Evolutionary conservation across 2,113 vertebrate species (phyloP).

Genomic region (Oreochromis tanganicae): DNA sequence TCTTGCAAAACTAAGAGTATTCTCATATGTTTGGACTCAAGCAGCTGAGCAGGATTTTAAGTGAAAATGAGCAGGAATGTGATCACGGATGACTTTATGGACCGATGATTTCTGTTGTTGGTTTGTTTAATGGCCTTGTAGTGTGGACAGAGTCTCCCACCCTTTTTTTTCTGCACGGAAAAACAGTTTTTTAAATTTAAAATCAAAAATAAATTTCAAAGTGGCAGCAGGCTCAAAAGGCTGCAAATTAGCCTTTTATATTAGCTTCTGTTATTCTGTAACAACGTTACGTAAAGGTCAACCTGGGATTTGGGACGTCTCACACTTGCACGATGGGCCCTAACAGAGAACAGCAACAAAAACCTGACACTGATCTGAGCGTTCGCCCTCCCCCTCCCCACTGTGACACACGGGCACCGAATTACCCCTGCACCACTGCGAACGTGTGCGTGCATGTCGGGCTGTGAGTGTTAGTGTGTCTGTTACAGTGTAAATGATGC

Average conservation of each 20-base stretch:
- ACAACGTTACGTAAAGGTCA: not conserved
- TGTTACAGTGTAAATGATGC: not conserved
- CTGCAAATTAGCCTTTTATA: not conserved
- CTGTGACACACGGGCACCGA: conserved; percentile 15
- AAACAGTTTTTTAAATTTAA: fast-evolving
- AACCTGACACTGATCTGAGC: not conserved
- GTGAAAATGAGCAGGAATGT: not conserved
- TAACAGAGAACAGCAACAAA: not conserved
- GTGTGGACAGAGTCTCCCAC: not conserved
- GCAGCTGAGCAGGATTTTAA: not conserved
- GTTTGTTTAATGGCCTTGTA: not conserved
- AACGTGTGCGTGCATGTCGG: not conserved
- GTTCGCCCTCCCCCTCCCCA: not conserved
- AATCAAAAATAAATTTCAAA: not conserved
- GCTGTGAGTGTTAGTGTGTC: not conserved
- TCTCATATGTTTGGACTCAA: not conserved
- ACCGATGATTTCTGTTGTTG: not conserved
- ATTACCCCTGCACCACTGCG: not conserved
- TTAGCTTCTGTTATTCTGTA: not conserved
- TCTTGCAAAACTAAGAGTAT: not conserved
- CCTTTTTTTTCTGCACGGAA: too few species aligned
- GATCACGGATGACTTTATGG: not conserved
- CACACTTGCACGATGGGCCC: not conserved
- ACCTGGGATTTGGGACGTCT: not conserved
- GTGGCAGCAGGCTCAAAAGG: not conserved